Evolutionary conservation across 2,888 invertebrate species (phyloP).

Genomic region (Ophioninae sp.): DNA sequence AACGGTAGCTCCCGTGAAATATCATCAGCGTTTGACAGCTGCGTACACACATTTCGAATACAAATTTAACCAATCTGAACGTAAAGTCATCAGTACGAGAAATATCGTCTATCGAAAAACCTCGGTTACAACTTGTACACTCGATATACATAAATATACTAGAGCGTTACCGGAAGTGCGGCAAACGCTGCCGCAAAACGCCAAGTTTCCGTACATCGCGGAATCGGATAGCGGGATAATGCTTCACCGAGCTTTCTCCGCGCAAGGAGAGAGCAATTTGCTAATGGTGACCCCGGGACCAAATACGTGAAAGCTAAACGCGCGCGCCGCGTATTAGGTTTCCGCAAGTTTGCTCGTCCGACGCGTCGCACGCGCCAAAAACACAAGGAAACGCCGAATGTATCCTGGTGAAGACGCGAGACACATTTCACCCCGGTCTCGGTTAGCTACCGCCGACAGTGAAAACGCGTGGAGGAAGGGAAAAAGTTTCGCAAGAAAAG

Average conservation of each 20-base stretch:
- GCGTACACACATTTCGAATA: no score
- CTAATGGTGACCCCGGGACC: constrained; percentile 64
- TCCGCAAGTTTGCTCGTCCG: constrained; percentile 25
- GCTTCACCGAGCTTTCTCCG: constrained; percentile 8
- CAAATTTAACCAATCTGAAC: no score
- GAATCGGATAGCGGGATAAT: constrained; percentile 47
- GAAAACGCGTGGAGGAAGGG: constrained; percentile 21
- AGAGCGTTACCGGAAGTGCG: background rate
- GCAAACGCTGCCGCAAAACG: constrained; percentile 43
- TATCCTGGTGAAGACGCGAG: constrained; percentile 26
- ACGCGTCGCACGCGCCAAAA: constrained; percentile 22
- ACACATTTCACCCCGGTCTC: constrained; percentile 26
- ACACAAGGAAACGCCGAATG: constrained; percentile 52
- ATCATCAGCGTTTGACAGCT: no score
- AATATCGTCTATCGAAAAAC: no score
- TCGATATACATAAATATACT: background rate
- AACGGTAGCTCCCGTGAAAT: no score
- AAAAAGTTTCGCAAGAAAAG: constrained; percentile 43
- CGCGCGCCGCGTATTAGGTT: constrained; percentile 33
- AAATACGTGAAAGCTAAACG: constrained; percentile 50
- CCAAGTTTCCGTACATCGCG: constrained; percentile 50
- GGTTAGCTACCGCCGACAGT: constrained; percentile 22
- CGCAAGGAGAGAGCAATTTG: constrained; percentile 62
- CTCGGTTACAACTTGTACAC: no score
- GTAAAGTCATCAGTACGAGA: no score